Base-by-base conservation (phyloP, 2,888 invertebrate genomes). In the Sycophila texana region DNA sequence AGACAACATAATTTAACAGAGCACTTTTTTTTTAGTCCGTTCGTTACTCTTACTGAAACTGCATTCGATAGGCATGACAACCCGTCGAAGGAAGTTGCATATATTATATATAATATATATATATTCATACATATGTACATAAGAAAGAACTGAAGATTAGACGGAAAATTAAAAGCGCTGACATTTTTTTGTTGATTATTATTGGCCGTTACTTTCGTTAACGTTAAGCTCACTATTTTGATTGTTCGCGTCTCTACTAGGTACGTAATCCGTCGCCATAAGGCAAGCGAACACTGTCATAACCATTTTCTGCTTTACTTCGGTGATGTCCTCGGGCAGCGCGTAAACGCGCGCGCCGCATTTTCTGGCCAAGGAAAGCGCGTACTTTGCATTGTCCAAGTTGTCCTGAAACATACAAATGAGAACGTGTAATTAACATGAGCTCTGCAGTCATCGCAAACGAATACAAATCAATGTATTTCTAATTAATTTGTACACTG, bases 231-330 rank as follows among this genome's bases (percentile, higher is more conserved):
- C 70, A 65, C 22, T 77, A 63, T 18, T 80, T 47, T 77, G 63
- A 49, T 58, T 74, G 55, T 22, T 51, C 26, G 30, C 30, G 60
- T 81, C 74, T 16, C 71, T 58, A 30, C 49, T 66, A n/a, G 98
- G 98, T 87, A 97, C 94, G 91, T 98, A 98, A 92, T 98, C 99
- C 88, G 97, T 94, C 47, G 98, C 97, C 99, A 99, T 99, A 87
- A 99, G 94, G 90, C 99, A 99, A 47, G 99, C 99, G 92, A 99
- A 99, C 84, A 99, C 97, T 4, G 99, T 99, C 99, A 99, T 98
- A 80, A 99, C 97, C 98, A 99, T 98, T 92, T 99, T 99, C 77
- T 96, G 97, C 91, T 99, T 99, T 26, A 98, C 95, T 92, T 99
- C 99, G 55, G 98, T 96, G 88, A 99, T 99, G 92, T 99, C 99